Evolutionary conservation across 2,888 invertebrate species (phyloP), one percentile per base, ranked within the genome.

Genomic region (Bellardia bayeri): DNA sequence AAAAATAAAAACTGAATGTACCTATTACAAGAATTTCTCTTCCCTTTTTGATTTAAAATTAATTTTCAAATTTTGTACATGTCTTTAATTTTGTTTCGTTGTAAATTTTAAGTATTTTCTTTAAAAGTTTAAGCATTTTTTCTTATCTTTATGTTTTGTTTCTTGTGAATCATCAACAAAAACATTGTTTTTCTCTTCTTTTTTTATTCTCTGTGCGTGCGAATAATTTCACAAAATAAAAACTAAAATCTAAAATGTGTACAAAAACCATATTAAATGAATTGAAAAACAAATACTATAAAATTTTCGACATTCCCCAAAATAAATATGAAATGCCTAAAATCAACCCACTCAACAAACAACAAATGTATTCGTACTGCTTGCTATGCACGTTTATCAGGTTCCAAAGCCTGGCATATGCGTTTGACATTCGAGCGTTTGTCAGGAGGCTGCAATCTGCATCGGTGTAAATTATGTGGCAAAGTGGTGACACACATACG

Each of bases 381-480:
- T 14, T n/a, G n/a, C n/a, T n/a, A 30, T 69, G 68, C 69, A 74
- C 82, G 40, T 78, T 89, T 96, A 96, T 95, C 96, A 97, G 97
- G 97, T 96, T 97, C 97, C 94, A 97, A 97, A 96, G 97, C 97
- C 96, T 97, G 97, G 97, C 97, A 97, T 95, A 97, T 97, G 97
- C 97, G 97, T 95, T 96, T 97, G 95, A 97, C 97, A 95, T 97
- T 97, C 96, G 97, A 97, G 96, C 97, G 97, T 94, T 96, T 97
- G 95, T 97, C 97, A 95, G 97, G 97, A 95, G 97, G 97, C 95
- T 97, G 97, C 94, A 97, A 97, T 96, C 96, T 97, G 95, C 97
- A 97, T 96, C 97, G 97, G 94, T 97, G 97, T 96, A 97, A 97
- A 96, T 96, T 97, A 95, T 97, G 97, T 95, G 97, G 97, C 95